These are phyloP conservation scores for Drosophila willistoni DNA, from an alignment of 1,140 invertebrate species.

Conservation along the genomic window DNA sequence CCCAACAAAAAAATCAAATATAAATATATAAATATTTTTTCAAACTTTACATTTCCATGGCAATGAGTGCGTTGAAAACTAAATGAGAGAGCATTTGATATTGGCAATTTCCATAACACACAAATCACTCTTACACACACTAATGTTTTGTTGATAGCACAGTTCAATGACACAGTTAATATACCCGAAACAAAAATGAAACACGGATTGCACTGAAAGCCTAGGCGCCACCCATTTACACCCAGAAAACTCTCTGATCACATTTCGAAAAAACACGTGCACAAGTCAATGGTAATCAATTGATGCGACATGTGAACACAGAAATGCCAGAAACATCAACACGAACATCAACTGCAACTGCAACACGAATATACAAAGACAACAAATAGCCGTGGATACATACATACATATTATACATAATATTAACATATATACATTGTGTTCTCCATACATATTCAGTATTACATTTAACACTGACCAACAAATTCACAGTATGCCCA, in stretches of 20 bases:
- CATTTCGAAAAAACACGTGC: slow-evolving; percentile 41
- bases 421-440: no score
- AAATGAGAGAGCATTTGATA: slow-evolving; percentile 30
- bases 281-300: slow-evolving; percentile 62
- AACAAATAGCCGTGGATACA: slow-evolving; percentile 16
- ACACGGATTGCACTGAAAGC: slow-evolving; percentile 7
- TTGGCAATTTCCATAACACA: slow-evolving; percentile 4
- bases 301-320: slow-evolving; percentile 70
- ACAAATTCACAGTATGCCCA: slow-evolving; percentile 28
- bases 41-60: slow-evolving; percentile 1
- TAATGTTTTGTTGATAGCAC: slow-evolving; percentile 1
- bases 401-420: slow-evolving; percentile 14
- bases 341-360: slow-evolving; percentile 42
- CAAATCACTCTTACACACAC: background rate
- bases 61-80: slow-evolving; percentile 27
- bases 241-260: slow-evolving; percentile 12
- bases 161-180: slow-evolving; percentile 7
- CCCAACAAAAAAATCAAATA: no score
- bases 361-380: slow-evolving; percentile 22
- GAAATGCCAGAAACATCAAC: slow-evolving; percentile 42
- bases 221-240: slow-evolving; percentile 14
- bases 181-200: background rate
- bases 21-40: background rate
- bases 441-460: slow-evolving; percentile 32
- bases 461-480: slow-evolving; percentile 29